These are phyloP conservation scores for Adelphocoris suturalis DNA, from an alignment of 2,888 invertebrate genomes.

Conservation along the genomic window DNA sequence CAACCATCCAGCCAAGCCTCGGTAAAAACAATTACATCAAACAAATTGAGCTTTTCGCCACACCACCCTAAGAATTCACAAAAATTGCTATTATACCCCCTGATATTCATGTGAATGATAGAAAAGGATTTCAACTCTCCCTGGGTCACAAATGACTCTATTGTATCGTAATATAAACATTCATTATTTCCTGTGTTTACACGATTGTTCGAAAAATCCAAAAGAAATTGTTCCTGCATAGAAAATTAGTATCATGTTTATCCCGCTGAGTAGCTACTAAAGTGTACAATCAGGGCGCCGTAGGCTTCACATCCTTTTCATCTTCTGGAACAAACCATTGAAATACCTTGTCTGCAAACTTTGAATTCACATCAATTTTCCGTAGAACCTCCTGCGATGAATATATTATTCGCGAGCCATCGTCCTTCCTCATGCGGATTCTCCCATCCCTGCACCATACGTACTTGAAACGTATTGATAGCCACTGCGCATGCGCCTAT, in stretches of 20 bases:
- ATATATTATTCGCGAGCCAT: not conserved
- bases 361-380: slow-evolving; percentile 17
- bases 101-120: slow-evolving; percentile 39
- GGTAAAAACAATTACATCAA: slow-evolving; percentile 36
- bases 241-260: not conserved
- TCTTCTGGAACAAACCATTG: not conserved
- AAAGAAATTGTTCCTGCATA: slow-evolving; percentile 42
- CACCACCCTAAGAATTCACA: slow-evolving; percentile 38
- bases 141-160: slow-evolving; percentile 10
- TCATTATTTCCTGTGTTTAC: not conserved
- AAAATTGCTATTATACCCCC: slow-evolving; percentile 33
- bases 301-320: not conserved
- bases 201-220: slow-evolving; percentile 18
- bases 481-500: no score
- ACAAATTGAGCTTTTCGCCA: not conserved
- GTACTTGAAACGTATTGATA: not conserved
- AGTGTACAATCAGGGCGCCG: not conserved
- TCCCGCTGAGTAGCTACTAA: not conserved
- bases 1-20: slow-evolving; percentile 46
- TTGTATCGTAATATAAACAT: slow-evolving; percentile 21
- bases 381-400: slow-evolving; percentile 7
- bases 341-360: not conserved
- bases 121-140: not conserved
- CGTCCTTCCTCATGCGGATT: slow-evolving; percentile 11
- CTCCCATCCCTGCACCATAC: not conserved